Conservation (phyloP, 2,888 invertebrate species). For the Mythimna pallens region DNA sequence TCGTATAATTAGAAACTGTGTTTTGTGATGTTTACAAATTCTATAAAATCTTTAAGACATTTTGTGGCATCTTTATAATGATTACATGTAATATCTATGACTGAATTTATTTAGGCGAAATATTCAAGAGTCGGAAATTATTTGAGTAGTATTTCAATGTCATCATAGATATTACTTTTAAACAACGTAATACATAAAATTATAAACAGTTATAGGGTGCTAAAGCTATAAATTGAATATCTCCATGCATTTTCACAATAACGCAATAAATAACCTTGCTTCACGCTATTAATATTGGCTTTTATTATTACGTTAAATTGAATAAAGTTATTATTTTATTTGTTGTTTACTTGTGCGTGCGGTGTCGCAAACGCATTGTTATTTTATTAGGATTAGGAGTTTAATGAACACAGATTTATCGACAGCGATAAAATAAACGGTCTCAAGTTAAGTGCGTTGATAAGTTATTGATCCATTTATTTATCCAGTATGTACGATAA, state of each 20-base stretch:
- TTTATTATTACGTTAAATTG: slow-evolving; percentile 50
- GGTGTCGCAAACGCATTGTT: slow-evolving; percentile 17
- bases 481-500: slow-evolving; percentile 38
- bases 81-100: slow-evolving; percentile 61
- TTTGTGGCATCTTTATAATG: slow-evolving; percentile 78
- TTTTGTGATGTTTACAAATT: slow-evolving; percentile 58
- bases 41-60: slow-evolving; percentile 61
- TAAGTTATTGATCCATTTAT: slow-evolving; percentile 17
- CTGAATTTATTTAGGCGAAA: slow-evolving; percentile 11
- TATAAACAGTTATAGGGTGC: slow-evolving; percentile 47
- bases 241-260: slow-evolving; percentile 53
- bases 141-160: background rate
- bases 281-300: slow-evolving; percentile 30
- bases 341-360: slow-evolving; percentile 46
- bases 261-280: slow-evolving; percentile 45
- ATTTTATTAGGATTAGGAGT: slow-evolving; percentile 41
- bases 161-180: slow-evolving; percentile 51
- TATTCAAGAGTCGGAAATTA: background rate
- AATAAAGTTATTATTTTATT: slow-evolving; percentile 46
- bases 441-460: background rate
- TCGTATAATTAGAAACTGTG: slow-evolving; percentile 70
- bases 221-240: slow-evolving; percentile 55
- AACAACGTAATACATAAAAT: slow-evolving; percentile 23
- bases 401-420: slow-evolving; percentile 33
- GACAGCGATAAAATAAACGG: slow-evolving; percentile 32